Percentiles rank a stretch among this genome's conserved stretches.
Conservation (phyloP, 1,140 invertebrate genomes). For the Parapsyche elsis region DNA sequence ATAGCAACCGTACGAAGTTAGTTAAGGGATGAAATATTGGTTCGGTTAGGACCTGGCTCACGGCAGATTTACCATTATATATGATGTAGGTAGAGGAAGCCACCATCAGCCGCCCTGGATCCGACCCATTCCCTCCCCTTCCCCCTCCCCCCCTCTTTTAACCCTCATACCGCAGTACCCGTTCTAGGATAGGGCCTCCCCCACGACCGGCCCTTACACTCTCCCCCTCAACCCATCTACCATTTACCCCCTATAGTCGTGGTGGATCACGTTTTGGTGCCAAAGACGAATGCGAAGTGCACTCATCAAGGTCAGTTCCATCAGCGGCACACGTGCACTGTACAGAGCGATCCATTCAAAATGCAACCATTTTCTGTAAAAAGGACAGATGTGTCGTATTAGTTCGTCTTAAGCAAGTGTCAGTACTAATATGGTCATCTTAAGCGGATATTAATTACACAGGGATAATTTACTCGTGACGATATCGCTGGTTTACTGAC, state of each 20-base stretch:
- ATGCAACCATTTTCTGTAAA: no score
- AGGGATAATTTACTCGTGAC: no score
- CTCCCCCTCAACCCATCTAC: not conserved
- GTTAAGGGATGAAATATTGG: constrained; percentile 57
- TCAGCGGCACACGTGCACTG: no score
- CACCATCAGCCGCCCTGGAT: constrained; percentile 6
- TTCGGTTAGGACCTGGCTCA: constrained; percentile 57
- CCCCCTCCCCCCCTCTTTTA: no score
- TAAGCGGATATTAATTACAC: no score
- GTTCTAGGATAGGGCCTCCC: not conserved
- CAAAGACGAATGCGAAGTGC: constrained; percentile 28
- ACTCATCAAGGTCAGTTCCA: constrained; percentile 9
- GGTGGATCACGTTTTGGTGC: constrained; percentile 10
- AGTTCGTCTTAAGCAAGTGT: no score
- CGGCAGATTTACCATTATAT: constrained; percentile 57
- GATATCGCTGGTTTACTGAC: no score
- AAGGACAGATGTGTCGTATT: no score
- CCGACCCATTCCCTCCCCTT: not conserved
- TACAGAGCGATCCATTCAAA: no score
- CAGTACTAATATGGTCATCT: no score
- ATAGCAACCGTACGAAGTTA: constrained; percentile 55
- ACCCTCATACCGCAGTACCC: not conserved
- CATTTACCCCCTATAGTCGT: not conserved
- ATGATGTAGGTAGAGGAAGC: constrained; percentile 52
- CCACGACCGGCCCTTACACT: not conserved